Base-by-base conservation (phyloP, 2,113 vertebrate genomes). In the Antennarius striatus region DNA sequence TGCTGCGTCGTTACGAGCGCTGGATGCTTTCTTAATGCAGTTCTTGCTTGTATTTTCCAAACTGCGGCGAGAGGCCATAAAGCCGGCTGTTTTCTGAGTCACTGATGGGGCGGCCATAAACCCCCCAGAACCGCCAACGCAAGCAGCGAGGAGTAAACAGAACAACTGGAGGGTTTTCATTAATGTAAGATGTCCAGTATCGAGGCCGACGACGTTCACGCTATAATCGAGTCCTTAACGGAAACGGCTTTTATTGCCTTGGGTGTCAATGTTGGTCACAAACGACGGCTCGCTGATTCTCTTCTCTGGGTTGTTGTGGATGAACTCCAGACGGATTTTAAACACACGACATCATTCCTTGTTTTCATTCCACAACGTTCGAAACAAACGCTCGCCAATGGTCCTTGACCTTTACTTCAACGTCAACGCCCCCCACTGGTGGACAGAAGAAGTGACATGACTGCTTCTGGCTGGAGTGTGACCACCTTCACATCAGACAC, bases 151-250 rank as follows among this genome's bases (percentile, higher is more conserved):
- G 70, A 70, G 73, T 74, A 78, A 82, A 83, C 78, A 76, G 52
- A 73, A 60, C 81, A 73, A 74, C 76, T 75, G 39, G 49, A 63
- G 53, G 53, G 68, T 76, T 69, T 79, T 83, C 71, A 79, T 83
- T 76, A 83, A 83, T 73, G 63, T 60, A 4, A 57, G 50, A 68
- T 60, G 56, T 42, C 71, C 71, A 73, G 68, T 63, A 62, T 82
- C 47, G 60, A 56, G 43, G 69, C 66, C 10, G 53, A 61, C 71
- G 49, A 63, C 80, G 77, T 3, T 15, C 40, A 66, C 65, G 73
- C 78, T 87, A 78, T 85, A 77, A 88, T 82, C 77, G 76, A 74
- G 80, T 32, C 62, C 43, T 73, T 55, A 11, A 43, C 73, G 43
- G 78, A 76, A 71, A 70, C 43, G 53, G 6, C 3, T 79, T 89